Evolutionary conservation across 2,113 vertebrate genomes (phyloP), one percentile per base, ranked within the genome.

Genomic region (Dicentrarchus labrax): DNA sequence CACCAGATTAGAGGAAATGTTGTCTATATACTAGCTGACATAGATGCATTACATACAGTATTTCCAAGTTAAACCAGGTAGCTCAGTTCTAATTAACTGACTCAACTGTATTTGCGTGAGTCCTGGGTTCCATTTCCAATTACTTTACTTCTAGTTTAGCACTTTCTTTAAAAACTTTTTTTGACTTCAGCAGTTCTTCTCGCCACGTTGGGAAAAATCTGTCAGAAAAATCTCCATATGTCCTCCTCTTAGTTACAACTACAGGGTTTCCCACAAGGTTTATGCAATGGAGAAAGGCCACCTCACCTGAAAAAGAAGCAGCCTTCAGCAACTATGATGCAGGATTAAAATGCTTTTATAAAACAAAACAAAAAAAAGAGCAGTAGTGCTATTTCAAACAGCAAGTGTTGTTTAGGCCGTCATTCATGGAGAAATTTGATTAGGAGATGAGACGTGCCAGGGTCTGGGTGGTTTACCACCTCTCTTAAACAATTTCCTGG

Each of bases 291-390:
- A 67, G 24, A 6, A 45, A 50, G 59, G 54, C 15, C 76, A 43
- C 17, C 30, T 30, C 61, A 56, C 74, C 61, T 66, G 51, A 47
- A 36, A 36, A 60, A 48, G n/a, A 24, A 11, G 65, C 15, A 47
- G 45, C 43, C 62, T 53, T 16, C 19, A 45, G 48, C 48, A 8
- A 21, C 21, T 8, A 17, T 48, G 61, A 82, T 5, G 22, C 22
- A 43, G 61, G 5, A 53, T 45, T 5, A 56, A 64, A 16, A 22
- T 19, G 41, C 57, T 22, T 62, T 45, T 6, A 61, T 76, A 9
- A 39, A 45, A 62, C 38, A 62, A 60, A 83, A 24, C 38, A 65
- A 3, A 22, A 64, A n/a, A 77, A 45, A 53, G n/a, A 78, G 15
- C 36, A 15, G 2, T 10, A n/a, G n/a, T 41, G 16, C 10, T 45